Evolutionary conservation across 2,888 invertebrate species (phyloP).

Genomic region (Machimus atricapillus): DNA sequence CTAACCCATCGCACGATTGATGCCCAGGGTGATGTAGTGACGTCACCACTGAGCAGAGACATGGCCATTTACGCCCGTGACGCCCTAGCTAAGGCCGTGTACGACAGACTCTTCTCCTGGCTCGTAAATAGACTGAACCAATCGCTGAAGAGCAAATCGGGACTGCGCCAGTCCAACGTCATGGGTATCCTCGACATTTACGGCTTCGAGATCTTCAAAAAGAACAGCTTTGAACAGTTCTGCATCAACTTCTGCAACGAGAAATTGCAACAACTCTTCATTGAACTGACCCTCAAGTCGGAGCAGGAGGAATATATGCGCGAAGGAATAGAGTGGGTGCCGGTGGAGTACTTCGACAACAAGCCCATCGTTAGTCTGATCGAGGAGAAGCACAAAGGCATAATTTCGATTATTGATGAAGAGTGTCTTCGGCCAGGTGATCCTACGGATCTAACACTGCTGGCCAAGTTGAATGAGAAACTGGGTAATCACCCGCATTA

Average conservation of each 20-base stretch:
- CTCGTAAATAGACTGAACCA: conserved; percentile 81
- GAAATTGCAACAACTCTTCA: conserved; percentile 92
- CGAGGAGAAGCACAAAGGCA: conserved; percentile 86
- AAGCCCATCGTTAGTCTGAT: conserved; percentile 92
- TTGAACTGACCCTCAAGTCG: conserved; percentile 86
- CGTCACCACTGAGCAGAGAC: conserved; percentile 80
- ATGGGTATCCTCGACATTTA: conserved; percentile 94
- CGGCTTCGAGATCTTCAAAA: conserved; percentile 92
- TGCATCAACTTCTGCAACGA: conserved; percentile 97
- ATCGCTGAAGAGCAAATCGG: conserved; percentile 70
- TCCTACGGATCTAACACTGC: conserved; percentile 80
- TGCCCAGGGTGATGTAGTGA: conserved; percentile 83
- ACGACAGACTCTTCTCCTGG: conserved; percentile 91
- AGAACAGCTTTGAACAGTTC: conserved; percentile 83
- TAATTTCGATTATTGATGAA: conserved; percentile 87
- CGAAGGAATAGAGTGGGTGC: conserved; percentile 92
- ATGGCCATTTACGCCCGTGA: conserved; percentile 87
- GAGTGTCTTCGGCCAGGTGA: conserved; percentile 92
- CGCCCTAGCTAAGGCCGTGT: conserved; percentile 89
- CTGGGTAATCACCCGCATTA: conserved; percentile 82
- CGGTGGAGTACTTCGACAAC: conserved; percentile 89
- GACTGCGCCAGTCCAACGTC: conserved; percentile 68
- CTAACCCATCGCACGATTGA: conserved; percentile 87
- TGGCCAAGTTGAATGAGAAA: conserved; percentile 79
- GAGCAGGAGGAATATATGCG: conserved; percentile 92